phyloP scores from a whole-genome alignment of 2,113 vertebrate species.

The Cairina moschata region DNA sequence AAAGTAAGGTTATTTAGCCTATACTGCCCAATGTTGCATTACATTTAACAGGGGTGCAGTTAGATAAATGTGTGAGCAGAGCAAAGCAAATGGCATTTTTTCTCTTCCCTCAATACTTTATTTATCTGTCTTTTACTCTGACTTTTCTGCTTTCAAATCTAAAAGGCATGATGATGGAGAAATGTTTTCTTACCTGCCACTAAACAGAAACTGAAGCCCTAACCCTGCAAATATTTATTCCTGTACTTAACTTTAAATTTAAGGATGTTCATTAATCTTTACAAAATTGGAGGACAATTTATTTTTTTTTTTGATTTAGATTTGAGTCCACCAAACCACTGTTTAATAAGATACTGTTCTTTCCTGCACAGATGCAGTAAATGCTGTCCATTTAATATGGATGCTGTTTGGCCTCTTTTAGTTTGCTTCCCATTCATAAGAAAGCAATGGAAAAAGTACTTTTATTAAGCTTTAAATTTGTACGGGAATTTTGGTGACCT shows the following conservation, averaged over 20 bases:
- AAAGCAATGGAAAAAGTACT: background rate
- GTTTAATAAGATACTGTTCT: background rate
- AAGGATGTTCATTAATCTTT: background rate
- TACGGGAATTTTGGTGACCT: slow-evolving; percentile 52
- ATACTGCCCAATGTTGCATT: background rate
- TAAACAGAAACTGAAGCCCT: background rate
- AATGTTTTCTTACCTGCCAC: background rate
- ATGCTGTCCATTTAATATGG: background rate
- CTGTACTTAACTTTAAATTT: background rate
- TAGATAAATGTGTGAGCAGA: background rate
- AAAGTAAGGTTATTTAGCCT: background rate
- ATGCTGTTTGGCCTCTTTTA: slow-evolving; percentile 1
- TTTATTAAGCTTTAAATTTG: slow-evolving; percentile 24
- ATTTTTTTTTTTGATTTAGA: background rate
- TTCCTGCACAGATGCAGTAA: background rate
- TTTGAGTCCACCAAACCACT: background rate
- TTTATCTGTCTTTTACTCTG: background rate
- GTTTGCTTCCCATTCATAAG: background rate
- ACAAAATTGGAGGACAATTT: background rate
- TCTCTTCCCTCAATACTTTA: background rate
- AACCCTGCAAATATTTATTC: background rate
- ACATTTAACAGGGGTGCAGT: background rate
- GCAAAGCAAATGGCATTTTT: background rate
- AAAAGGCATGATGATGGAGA: background rate
- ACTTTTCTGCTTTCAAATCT: background rate